Evolutionary conservation across 2,797 vertebrate species (phyloP), one percentile per base, ranked within the genome.

Genomic region (Strix occidentalis): DNA sequence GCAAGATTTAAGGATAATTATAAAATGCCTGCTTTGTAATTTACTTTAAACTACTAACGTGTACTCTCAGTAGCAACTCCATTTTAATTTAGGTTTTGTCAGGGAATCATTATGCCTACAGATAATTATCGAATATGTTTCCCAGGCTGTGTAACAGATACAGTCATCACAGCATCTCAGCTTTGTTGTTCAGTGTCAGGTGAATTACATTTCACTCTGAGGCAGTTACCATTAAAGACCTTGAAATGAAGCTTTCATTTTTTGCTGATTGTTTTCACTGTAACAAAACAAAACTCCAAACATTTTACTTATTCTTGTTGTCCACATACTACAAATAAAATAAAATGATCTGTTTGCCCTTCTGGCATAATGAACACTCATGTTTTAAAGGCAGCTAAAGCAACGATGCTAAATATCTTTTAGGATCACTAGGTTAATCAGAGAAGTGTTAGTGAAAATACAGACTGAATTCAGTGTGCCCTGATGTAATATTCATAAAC

Each of bases 41-140:
- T 90, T 95, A 75, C 57, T 41, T 87, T 87, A 53, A 91, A 72
- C 39, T 87, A 78, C 58, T 85, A 68, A 69, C 75, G 81, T 16
- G 19, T 41, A 21, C 50, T 81, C 68, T 83, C 64, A 45, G 35
- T 87, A 66, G 84, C 53, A 95, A 54, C 41, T 95, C 48, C 64
- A 71, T 85, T 95, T 95, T 87, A 83, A 94, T 95, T 85, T 85
- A 76, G 31, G 11, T 69, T 93, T 95, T 93, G 13, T 72, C 81
- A 85, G 71, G 50, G 68, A 95, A 81, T 89, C 80, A 74, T 92
- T 95, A 63, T 92, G 43, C 43, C 74, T 46, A 29, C 50, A 87
- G 90, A 92, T 95, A 94, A 93, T 94, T 95, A 89, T 46, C 88
- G 94, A 84, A 87, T 93, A 87, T 12, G 43, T 96, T 95, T 96